phyloP scores from a whole-genome alignment of 1,140 invertebrate species.

The Steinernema feltiae region DNA sequence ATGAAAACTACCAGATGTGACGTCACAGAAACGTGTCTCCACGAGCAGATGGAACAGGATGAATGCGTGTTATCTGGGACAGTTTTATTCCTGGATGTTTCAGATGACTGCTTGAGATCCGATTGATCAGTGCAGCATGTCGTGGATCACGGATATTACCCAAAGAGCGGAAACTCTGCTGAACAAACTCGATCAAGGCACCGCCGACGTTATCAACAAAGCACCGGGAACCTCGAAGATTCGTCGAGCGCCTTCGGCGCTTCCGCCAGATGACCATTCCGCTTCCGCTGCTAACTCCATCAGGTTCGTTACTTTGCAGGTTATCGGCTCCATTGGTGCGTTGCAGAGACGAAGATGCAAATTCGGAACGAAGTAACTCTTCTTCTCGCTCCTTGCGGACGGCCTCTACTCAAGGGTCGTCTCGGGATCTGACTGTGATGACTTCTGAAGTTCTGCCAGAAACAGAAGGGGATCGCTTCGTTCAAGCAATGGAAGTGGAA shows the following conservation, averaged over 20 bases:
- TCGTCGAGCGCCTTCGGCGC: too few species aligned
- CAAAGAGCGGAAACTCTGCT: background rate
- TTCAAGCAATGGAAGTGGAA: background rate
- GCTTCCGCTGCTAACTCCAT: background rate
- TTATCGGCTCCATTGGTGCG: background rate
- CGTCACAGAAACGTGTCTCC: too few species aligned
- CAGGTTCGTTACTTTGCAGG: background rate
- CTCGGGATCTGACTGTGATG: background rate
- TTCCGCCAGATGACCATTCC: too few species aligned
- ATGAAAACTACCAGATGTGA: too few species aligned
- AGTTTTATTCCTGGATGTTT: background rate
- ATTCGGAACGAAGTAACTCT: background rate
- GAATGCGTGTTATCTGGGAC: background rate
- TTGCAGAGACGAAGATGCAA: background rate
- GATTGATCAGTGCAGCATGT: background rate
- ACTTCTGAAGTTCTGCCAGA: background rate
- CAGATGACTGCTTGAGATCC: background rate
- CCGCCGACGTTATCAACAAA: background rate
- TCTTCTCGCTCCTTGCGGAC: background rate
- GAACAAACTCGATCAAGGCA: background rate
- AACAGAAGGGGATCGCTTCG: background rate
- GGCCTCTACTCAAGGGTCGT: background rate
- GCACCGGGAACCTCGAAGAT: background rate
- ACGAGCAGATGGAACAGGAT: too few species aligned
- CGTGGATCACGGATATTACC: background rate